Evolutionary conservation across 2,888 invertebrate species (phyloP).

Genomic region (Hofmannophila pseudospretella): DNA sequence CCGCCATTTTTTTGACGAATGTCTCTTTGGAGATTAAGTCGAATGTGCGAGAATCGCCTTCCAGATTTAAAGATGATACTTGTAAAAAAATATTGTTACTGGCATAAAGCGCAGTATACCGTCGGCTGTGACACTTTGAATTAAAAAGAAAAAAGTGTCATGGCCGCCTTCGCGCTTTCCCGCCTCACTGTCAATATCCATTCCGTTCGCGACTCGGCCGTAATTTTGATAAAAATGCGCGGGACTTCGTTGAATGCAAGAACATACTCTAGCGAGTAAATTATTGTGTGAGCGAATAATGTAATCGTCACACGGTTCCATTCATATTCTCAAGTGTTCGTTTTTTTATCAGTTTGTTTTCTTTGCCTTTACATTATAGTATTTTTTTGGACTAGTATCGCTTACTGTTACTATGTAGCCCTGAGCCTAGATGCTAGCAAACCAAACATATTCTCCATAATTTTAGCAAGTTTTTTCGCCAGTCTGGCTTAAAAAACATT

Average conservation of each 20-base stretch:
- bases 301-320: conserved; percentile 26
- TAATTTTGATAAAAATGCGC: conserved; percentile 35
- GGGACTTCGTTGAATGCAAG: too few relatives aligned
- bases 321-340: conserved; percentile 7
- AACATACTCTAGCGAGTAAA: too few relatives aligned
- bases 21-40: too few relatives aligned
- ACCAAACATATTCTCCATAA: too few relatives aligned
- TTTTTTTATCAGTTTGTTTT: conserved; percentile 3
- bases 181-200: conserved; percentile 53
- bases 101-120: conserved; percentile 38
- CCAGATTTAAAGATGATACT: too few relatives aligned
- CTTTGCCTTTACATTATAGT: conserved; percentile 1
- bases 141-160: conserved; percentile 51
- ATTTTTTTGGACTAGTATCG: too few relatives aligned
- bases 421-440: too few relatives aligned
- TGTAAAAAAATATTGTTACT: conserved; percentile 25
- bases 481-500: too few relatives aligned
- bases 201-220: conserved; percentile 28
- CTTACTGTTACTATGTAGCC: too few relatives aligned
- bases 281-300: conserved; percentile 34
- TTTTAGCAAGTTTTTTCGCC: too few relatives aligned
- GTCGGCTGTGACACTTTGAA: conserved; percentile 35
- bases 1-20: too few relatives aligned
- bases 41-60: too few relatives aligned
- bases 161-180: conserved; percentile 47